These are phyloP conservation scores for Platyura marginata DNA, from an alignment of 1,140 invertebrate genomes.

Conservation along the genomic window DNA sequence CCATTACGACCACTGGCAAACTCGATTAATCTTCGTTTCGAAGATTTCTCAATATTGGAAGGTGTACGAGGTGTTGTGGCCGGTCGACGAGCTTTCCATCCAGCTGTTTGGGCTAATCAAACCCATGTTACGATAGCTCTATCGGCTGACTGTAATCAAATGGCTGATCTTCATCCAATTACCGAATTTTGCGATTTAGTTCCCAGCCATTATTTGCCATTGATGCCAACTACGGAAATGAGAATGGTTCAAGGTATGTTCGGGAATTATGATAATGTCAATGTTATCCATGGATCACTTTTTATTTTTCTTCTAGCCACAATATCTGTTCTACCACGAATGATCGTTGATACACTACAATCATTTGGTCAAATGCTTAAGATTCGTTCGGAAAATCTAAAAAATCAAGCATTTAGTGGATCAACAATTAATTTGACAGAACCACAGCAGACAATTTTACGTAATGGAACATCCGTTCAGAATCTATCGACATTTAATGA, in stretches of 20 bases:
- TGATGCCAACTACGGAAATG: conserved; percentile 24
- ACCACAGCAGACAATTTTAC: conserved; percentile 9
- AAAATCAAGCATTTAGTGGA: conserved; percentile 21
- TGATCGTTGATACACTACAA: conserved; percentile 49
- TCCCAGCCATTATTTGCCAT: conserved; percentile 35
- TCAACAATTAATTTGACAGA: conserved; percentile 19
- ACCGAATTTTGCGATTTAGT: conserved; percentile 61
- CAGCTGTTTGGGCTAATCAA: conserved; percentile 42
- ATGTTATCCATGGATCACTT: background rate
- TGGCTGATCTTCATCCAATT: conserved; percentile 34
- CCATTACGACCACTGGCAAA: conserved; percentile 47
- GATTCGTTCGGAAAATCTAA: conserved; percentile 25
- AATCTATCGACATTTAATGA: conserved; percentile 19
- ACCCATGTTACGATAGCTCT: conserved; percentile 49
- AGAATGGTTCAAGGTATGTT: conserved; percentile 37
- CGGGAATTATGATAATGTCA: background rate
- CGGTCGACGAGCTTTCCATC: conserved; percentile 50
- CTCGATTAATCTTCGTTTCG: conserved; percentile 44
- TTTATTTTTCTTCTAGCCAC: conserved; percentile 35
- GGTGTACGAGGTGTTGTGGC: conserved; percentile 33
- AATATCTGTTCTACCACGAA: conserved; percentile 47
- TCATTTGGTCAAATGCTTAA: conserved; percentile 37
- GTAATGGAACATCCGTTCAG: conserved; percentile 21
- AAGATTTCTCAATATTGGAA: conserved; percentile 41
- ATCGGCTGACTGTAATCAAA: conserved; percentile 36